Conservation (phyloP, 2,113 vertebrate species). For the Periophthalmus modestus region DNA sequence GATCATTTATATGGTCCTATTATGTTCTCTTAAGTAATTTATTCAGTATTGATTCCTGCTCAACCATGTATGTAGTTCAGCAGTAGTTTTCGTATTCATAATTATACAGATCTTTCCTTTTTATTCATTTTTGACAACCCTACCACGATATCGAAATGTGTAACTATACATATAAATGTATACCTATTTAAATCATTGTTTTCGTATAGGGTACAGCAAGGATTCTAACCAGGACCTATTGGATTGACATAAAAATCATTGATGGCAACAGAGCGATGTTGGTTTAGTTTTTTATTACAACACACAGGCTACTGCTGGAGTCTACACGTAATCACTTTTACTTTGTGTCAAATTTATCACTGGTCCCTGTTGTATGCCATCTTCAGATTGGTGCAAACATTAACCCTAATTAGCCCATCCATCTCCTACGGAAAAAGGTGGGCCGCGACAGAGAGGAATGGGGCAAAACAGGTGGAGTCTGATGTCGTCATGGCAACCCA, state of each 20-base stretch:
- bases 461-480: slow-evolving; percentile 85
- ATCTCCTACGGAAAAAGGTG: slow-evolving; percentile 36
- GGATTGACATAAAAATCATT: background rate
- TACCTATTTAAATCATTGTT: background rate
- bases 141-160: too few species aligned
- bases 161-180: background rate
- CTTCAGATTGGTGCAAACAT: slow-evolving; percentile 45
- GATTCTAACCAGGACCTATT: background rate
- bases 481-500: slow-evolving; percentile 84
- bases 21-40: too few species aligned
- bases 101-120: too few species aligned
- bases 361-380: slow-evolving; percentile 29
- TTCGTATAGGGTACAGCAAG: background rate
- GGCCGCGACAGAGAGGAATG: slow-evolving; percentile 24
- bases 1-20: too few species aligned
- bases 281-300: background rate
- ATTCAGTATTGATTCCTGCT: too few species aligned
- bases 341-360: slow-evolving; percentile 12
- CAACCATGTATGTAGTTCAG: too few species aligned
- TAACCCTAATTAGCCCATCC: slow-evolving; percentile 45
- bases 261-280: background rate
- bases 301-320: background rate
- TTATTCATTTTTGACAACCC: too few species aligned
- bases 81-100: too few species aligned
- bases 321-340: background rate